Evolutionary conservation across 2,888 invertebrate species (phyloP), one percentile per base, ranked within the genome.

Genomic region (Plutella xylostella): DNA sequence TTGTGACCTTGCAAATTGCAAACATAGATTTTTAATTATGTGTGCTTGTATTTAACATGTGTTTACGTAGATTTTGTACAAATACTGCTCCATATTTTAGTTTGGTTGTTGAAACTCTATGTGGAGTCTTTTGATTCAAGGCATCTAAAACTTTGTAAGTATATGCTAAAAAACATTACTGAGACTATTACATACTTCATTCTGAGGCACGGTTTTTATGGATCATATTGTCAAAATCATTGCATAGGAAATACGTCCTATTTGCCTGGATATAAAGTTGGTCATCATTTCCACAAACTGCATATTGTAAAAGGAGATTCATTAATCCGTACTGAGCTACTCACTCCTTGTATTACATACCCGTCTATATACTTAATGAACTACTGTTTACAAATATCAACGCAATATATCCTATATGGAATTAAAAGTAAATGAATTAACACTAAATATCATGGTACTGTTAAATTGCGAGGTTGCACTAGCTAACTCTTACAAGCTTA

Each of bases 381-480:
- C 62, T 68, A 70, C 49, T 56, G 45, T 63, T 63, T 21, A 45
- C 63, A n/a, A n/a, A 70, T 73, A 65, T 70, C 70, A 72, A 75
- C 72, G 65, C 66, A 62, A 67, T 72, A 75, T 79, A 79, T 45
- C 45, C 74, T 79, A 77, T 58, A 61, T 79, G 80, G 80, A 80
- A 80, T 80, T 74, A 74, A 68, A 39, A 20, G 21, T 39, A 22
- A 68, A 60, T 63, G 60, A 68, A 64, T 63, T 62, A 61, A 60
- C 54, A 54, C 65, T 71, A 72, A 58, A 60, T 21, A 30, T 30
- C 56, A 67, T 66, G 68, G 66, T 71, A 70, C 64, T 71, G 72
- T 55, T 61, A 61, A 65, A 68, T 65, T 78, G 79, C 79, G 79
- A 79, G 79, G 79, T 79, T 72, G 71, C 65, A 62, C 71, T 68